Base-by-base conservation (phyloP, 2,113 vertebrate genomes). In the Sinocyclocheilus anshuiensis region DNA sequence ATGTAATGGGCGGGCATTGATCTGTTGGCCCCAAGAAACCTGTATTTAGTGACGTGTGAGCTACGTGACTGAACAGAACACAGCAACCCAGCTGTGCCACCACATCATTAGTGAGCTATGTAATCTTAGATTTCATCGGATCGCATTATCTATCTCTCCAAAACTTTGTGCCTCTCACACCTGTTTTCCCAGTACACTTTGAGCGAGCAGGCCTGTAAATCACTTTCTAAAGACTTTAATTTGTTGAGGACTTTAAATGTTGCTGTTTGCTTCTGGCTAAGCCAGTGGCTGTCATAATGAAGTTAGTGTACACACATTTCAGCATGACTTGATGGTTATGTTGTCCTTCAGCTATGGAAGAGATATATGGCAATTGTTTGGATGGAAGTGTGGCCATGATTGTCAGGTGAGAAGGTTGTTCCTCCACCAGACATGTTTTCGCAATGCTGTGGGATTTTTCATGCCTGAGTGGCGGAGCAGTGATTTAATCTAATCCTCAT, bases 261-360 rank as follows among this genome's bases (percentile, higher is more conserved):
- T 95, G 94, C 93, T 87, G 81, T 93, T 91, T 93, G 94, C 93
- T 93, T 92, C 93, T 90, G 93, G 94, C 95, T 92, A 88, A 89
- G 93, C 94, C 93, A 92, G 91, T 92, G 91, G 91, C 93, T 92
- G 93, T 93, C 93, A 92, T 95, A 94, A 95, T 93, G 92, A 95
- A 94, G 95, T 96, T 95, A 94, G 94, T 95, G 92, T 93, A 94
- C 93, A 94, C 94, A 93, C 94, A 92, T 91, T 94, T 95, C 94
- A 87, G 91, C 82, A 71, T 50, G 53, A 74, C 82, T 72, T 82
- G 72, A 89, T 72, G 33, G 82, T 74, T 77, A 55, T 55, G 76
- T 48, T 76, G 74, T 55, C 8, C 76, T 81, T 59, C 67, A 80
- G 45, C 84, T 80, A 78, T 69, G 45, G 24, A 80, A 24, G 45